phyloP scores from a whole-genome alignment of 1,140 invertebrate genomes.

The Oryzaephilus surinamensis region DNA sequence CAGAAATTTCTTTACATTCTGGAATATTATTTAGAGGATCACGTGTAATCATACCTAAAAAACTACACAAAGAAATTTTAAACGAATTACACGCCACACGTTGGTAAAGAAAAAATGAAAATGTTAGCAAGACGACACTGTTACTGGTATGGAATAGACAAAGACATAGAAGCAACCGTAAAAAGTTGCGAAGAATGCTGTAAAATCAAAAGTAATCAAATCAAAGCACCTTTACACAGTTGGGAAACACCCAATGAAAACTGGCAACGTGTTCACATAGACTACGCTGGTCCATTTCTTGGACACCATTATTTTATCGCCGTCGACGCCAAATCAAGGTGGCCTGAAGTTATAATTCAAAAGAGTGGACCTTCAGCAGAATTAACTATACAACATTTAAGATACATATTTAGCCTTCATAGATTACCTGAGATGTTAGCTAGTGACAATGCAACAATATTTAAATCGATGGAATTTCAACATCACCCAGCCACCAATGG shows the following conservation, averaged over 20 bases:
- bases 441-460: conserved; percentile 1
- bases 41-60: conserved; percentile 4
- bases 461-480: background rate
- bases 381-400: conserved; percentile 9
- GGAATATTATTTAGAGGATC: conserved; percentile 4
- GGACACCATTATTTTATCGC: conserved; percentile 18
- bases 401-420: conserved; percentile 13
- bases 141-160: conserved; percentile 19
- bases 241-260: conserved; percentile 23
- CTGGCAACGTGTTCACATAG: conserved; percentile 19
- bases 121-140: conserved; percentile 14
- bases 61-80: background rate
- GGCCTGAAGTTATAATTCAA: conserved; percentile 23
- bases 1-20: background rate
- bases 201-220: conserved; percentile 12
- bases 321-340: conserved; percentile 28
- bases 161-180: conserved; percentile 22
- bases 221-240: conserved; percentile 17
- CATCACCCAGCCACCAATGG: conserved; percentile 30
- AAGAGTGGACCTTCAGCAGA: conserved; percentile 7
- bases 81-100: conserved; percentile 13
- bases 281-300: conserved; percentile 19
- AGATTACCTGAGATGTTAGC: background rate
- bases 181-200: conserved; percentile 18
- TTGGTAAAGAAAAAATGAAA: conserved; percentile 24